Percentiles rank a stretch among this genome's conserved stretches.
phyloP scores from a whole-genome alignment of 2,797 vertebrate genomes.

The Alosa sapidissima region DNA sequence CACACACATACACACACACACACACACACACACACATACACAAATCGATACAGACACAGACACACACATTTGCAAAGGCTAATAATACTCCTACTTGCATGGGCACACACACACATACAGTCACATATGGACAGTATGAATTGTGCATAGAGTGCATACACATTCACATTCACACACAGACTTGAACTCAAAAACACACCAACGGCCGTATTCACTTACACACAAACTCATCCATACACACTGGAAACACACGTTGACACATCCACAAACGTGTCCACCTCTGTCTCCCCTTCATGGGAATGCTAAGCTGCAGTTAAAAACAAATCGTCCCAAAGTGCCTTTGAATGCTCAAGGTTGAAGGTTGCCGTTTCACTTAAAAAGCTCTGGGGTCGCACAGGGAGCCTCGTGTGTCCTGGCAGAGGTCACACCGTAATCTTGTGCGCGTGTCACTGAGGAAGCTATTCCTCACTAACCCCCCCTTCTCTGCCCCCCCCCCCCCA shows the following conservation, averaged over 20 bases:
- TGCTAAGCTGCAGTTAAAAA: conserved; percentile 53
- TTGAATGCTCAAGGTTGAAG: conserved; percentile 62
- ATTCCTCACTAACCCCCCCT: conserved; percentile 13
- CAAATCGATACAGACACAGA: not conserved
- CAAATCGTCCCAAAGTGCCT: conserved; percentile 53
- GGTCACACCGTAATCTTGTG: conserved; percentile 37
- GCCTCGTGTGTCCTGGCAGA: conserved; percentile 44
- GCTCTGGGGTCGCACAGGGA: conserved; percentile 61
- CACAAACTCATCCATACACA: conserved; percentile 10
- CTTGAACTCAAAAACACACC: not conserved
- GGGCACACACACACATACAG: not conserved
- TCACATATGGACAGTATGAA: not conserved
- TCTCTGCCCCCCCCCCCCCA: not conserved
- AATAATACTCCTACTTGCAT: conserved; percentile 46
- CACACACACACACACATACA: conserved; percentile 24
- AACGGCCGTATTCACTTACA: not conserved
- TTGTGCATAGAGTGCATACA: not conserved
- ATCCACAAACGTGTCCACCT: conserved; percentile 22
- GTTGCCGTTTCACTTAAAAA: conserved; percentile 59
- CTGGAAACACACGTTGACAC: not conserved
- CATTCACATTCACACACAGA: conserved; percentile 17
- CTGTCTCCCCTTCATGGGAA: conserved; percentile 51
- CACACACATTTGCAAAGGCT: not conserved
- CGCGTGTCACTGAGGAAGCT: conserved; percentile 28
- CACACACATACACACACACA: conserved; percentile 25